phyloP scores from a whole-genome alignment of 1,140 invertebrate genomes.

The Notospermus geniculatus region DNA sequence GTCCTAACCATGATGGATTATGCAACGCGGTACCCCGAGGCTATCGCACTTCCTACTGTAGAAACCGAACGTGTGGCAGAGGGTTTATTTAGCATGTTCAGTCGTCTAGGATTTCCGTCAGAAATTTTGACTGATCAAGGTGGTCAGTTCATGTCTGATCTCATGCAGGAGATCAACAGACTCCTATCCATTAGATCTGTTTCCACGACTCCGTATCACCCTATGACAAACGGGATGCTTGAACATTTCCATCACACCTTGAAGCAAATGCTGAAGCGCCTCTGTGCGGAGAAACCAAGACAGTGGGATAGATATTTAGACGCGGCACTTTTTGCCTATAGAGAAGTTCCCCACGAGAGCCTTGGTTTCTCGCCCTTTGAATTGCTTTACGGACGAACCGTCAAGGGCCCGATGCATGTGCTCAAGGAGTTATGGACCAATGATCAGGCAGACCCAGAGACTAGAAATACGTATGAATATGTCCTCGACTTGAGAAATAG shows the following conservation, averaged over 20 bases:
- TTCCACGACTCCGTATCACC: slow-evolving; percentile 9
- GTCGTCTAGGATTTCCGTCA: slow-evolving; percentile 49
- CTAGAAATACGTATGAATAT: slow-evolving; percentile 24
- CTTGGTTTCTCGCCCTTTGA: too few species aligned
- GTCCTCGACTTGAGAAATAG: slow-evolving; percentile 25
- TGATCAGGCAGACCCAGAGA: slow-evolving; percentile 16
- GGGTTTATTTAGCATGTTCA: slow-evolving; percentile 41
- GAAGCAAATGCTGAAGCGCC: slow-evolving; percentile 21
- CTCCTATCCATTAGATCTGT: too few species aligned
- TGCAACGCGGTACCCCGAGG: slow-evolving; percentile 30
- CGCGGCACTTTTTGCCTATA: too few species aligned
- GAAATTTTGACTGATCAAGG: slow-evolving; percentile 29
- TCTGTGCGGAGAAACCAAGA: slow-evolving; percentile 21
- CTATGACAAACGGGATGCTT: slow-evolving; percentile 21
- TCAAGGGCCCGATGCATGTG: slow-evolving; percentile 14
- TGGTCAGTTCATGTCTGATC: slow-evolving; percentile 25
- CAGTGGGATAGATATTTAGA: too few species aligned
- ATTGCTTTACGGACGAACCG: too few species aligned
- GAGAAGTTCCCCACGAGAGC: too few species aligned
- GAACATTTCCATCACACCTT: slow-evolving; percentile 23
- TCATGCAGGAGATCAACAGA: too few species aligned
- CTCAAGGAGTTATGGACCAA: slow-evolving; percentile 25
- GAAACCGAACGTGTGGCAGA: slow-evolving; percentile 25
- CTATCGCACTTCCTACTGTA: slow-evolving; percentile 22
- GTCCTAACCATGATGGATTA: slow-evolving; percentile 29